Base-by-base conservation (phyloP, 2,888 invertebrate species). In the Lepidocyrtoides sp. region DNA sequence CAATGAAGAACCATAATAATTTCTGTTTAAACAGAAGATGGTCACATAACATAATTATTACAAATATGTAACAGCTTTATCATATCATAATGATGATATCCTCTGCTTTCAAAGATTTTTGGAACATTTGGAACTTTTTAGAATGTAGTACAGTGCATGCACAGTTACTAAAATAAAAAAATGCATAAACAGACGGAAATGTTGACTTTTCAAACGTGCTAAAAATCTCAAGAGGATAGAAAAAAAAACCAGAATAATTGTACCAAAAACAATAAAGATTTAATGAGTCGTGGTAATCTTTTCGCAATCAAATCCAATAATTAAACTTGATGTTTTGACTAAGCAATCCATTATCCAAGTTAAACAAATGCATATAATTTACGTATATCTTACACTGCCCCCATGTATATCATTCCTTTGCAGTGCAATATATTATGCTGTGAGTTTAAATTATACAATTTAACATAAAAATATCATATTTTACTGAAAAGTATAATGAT, bases 151-250 rank as follows among this genome's bases (percentile, higher is more conserved):
- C n/a, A n/a, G n/a, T n/a, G n/a, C n/a, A n/a, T n/a, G n/a, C n/a
- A n/a, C n/a, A n/a, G n/a, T n/a, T n/a, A n/a, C 8, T 66, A 48
- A 69, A 69, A 26, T 69, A 51, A 84, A 41, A n/a, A 69, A 66
- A 63, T 66, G 48, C 23, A 69, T 51, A 83, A n/a, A 66, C 51
- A 32, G 23, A 17, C 36, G 66, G 14, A 63, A 60, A 63, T 63
- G 8, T 14, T 17, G 20, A 23, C 23, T 63, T 63, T 29, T 26
- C 10, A n/a, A 26, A 48, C 26, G 17, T 44, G 5, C 32, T 32
- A 69, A 69, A 26, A 51, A n/a, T 51, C n/a, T 17, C 29, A 63
- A 12, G 8, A 14, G 7, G 23, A 63, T 29, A 26, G 14, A 77
- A 26, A 17, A 23, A 81, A 57, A 20, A 57, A 29, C 17, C 57